phyloP scores from a whole-genome alignment of 2,888 invertebrate species.

The Phaedon cochleariae region DNA sequence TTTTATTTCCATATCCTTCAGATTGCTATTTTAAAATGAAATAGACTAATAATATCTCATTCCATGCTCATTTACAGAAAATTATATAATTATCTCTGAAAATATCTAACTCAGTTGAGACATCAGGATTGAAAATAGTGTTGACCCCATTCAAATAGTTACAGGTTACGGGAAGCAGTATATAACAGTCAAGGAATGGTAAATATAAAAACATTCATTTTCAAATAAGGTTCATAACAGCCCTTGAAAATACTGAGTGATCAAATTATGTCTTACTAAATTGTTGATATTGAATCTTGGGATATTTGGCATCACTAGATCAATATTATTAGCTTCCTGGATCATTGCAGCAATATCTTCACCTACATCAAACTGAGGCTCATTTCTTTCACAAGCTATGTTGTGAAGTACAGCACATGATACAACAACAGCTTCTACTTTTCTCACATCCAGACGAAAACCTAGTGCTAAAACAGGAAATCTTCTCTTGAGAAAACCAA shows the following conservation, averaged over 20 bases:
- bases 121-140: no score
- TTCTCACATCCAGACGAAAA: slow-evolving; percentile 41
- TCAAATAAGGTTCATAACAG: slow-evolving; percentile 1
- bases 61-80: no score
- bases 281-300: slow-evolving; percentile 15
- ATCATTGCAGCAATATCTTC: slow-evolving; percentile 24
- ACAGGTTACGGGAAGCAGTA: no score
- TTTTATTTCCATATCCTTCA: no score
- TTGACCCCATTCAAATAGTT: no score
- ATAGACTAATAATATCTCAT: no score
- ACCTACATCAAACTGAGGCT: slow-evolving; percentile 16
- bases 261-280: slow-evolving; percentile 17
- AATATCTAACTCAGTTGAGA: no score
- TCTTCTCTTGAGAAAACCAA: slow-evolving; percentile 47
- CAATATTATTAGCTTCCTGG: slow-evolving; percentile 18
- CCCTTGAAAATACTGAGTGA: slow-evolving; percentile 16
- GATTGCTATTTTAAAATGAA: no score
- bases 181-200: no score
- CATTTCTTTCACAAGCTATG: slow-evolving; percentile 27
- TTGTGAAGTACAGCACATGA: slow-evolving; percentile 42
- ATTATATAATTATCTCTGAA: no score
- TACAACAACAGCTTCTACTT: slow-evolving; percentile 37
- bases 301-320: slow-evolving; percentile 14
- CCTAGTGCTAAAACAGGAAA: slow-evolving; percentile 50
- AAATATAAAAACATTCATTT: not conserved